Evolutionary conservation across 2,797 vertebrate species (phyloP), one percentile per base, ranked within the genome.

Genomic region (Pogoniulus pusillus): DNA sequence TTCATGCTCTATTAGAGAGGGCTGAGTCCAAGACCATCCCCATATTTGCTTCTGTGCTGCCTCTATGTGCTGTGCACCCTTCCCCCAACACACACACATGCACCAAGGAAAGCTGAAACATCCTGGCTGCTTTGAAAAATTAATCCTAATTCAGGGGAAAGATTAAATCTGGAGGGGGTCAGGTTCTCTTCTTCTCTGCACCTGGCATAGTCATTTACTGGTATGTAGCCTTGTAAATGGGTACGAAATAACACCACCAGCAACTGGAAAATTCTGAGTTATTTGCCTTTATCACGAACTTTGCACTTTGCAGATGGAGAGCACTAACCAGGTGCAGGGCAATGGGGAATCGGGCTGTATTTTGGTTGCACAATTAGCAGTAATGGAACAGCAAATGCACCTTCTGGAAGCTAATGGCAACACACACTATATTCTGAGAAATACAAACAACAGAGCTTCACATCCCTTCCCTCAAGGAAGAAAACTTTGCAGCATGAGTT

Each of bases 191-290:
- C n/a, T 43, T 35, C 60, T 47, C 57, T 77, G 85, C 91, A 95
- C 91, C 89, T 94, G 94, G 89, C 51, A 12, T 35, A 76, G 47
- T 89, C 89, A 82, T 91, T 95, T 94, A 89, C 45, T 77, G 87
- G 45, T 24, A 68, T 18, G 23, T 29, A 84, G 91, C 66, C 65
- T 78, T 74, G 64, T 55, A 92, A 93, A 75, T 41, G 66, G 68
- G 74, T 86, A 90, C 70, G 93, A 96, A 91, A 90, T 86, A 80
- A 63, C 81, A 60, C 72, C 58, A 51, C 54, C 27, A 32, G 23
- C 18, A 20, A 91, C 75, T 77, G 89, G 91, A 96, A 96, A 92
- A 95, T 82, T 70, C 57, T 14, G 35, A 87, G 63, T 86, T 95
- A 75, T 64, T 91, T 66, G 70, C 72, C 12, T 81, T 93, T 80